A percentile compares a stretch with the other conserved stretches of the same genome.
phyloP scores from a whole-genome alignment of 2,113 vertebrate species.

The Tachysurus fulvidraco region DNA sequence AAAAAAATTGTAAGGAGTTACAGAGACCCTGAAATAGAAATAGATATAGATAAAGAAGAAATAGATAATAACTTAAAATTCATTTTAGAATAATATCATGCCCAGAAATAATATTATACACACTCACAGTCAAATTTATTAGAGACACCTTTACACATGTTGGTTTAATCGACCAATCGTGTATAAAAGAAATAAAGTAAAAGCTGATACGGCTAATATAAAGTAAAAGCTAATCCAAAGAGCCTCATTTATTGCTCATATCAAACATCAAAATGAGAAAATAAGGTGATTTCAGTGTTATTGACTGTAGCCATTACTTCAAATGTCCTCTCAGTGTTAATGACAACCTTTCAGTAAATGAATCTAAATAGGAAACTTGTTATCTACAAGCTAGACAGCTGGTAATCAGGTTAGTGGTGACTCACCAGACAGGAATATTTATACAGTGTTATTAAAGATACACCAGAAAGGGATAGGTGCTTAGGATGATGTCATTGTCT shows the following conservation, averaged over 20 bases:
- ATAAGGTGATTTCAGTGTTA: neutral
- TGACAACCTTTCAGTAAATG: neutral
- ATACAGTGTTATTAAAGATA: neutral
- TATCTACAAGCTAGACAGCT: neutral
- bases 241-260: neutral
- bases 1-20: neutral
- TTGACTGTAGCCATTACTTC: neutral
- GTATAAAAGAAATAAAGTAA: neutral
- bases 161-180: neutral
- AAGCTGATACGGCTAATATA: neutral
- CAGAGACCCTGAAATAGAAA: neutral
- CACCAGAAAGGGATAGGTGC: neutral
- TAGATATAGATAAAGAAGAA: no score
- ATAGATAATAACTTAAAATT: neutral
- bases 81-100: neutral
- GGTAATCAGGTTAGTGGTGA: neutral
- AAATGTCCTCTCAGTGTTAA: neutral
- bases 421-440: neutral
- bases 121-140: neutral
- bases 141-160: neutral
- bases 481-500: neutral
- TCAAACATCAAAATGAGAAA: neutral
- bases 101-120: neutral
- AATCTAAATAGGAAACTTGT: neutral
- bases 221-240: neutral